Base-by-base conservation (phyloP, 2,113 vertebrate genomes). In the Anoplopoma fimbria region DNA sequence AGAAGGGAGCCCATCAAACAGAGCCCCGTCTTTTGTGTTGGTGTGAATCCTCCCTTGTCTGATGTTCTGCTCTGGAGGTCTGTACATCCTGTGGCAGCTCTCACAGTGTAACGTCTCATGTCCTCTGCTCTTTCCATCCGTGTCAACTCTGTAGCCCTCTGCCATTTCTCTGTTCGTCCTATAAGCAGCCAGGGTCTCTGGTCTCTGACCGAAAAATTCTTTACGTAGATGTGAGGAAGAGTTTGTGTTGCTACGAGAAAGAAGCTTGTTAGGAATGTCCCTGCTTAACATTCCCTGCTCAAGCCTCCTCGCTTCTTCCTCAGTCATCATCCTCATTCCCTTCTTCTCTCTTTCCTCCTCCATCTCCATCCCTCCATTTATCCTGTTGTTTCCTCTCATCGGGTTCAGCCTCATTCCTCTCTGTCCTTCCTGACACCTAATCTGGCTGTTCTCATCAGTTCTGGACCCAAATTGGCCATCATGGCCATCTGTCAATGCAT, bases 51-150 rank as follows among this genome's bases (percentile, higher is more conserved):
- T 78, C 6, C 21, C 77, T 33, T 74, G 73, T 47, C 29, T 84
- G 40, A 21, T 58, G 23, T 60, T 64, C 40, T 81, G 75, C 42
- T 81, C 76, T 70, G 83, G 82, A 60, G 72, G 76, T 84, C 75
- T 89, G 79, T 75, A 91, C 1, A 84, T 88, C 51, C 83, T 85
- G 64, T 89, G 89, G 81, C 91, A 92, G 75, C 79, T 80, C 38
- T 91, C 49, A 31, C 92, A 94, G 77, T 82, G 78, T 34, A 88
- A 21, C 34, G 33, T 71, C 63, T 87, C 83, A 25, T 73, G 40
- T 42, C 75, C 79, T 75, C 64, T 75, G 29, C 23, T 62, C n/a
- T 53, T 58, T 40, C 36, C 55, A 0, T 89, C 87, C 47, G 70
- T 0, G 0, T 80, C 77, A 77, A 76, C 29, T 84, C 82, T 73